Percentiles rank a stretch among this genome's conserved stretches.
These are phyloP conservation scores for Tetragonula clypearis DNA, from an alignment of 1,140 invertebrate genomes.

Conservation along the genomic window DNA sequence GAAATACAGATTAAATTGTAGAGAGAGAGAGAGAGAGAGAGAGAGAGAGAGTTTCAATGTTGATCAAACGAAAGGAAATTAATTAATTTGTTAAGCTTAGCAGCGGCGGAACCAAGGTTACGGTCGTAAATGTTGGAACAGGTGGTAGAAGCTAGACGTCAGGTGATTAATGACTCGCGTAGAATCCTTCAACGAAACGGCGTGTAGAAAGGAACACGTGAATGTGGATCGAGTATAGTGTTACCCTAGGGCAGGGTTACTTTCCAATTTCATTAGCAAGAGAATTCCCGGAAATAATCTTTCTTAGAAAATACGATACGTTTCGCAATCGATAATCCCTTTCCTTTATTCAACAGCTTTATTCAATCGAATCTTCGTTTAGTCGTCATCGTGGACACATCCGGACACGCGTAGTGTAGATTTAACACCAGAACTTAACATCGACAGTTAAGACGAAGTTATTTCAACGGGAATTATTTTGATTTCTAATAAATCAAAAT, in stretches of 20 bases:
- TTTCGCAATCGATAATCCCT: not conserved
- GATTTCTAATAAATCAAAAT: no score
- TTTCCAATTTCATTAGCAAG: conserved; percentile 37
- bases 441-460: no score
- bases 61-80: not conserved
- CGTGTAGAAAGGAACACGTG: conserved; percentile 14
- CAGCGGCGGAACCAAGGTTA: conserved; percentile 44
- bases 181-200: conserved; percentile 20
- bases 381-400: not conserved
- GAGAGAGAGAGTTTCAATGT: not conserved
- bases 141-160: not conserved
- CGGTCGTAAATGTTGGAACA: conserved; percentile 41
- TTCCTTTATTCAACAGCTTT: not conserved
- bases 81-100: no score
- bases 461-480: no score
- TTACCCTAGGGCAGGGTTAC: conserved; percentile 79
- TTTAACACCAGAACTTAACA: no score
- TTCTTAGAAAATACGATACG: not conserved
- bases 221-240: conserved; percentile 70
- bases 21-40: not conserved
- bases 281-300: not conserved
- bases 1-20: no score
- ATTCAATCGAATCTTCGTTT: not conserved
- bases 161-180: conserved; percentile 40
- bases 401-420: no score